Base-by-base conservation (phyloP, 2,888 invertebrate species). In the Syrphus vitripennis region DNA sequence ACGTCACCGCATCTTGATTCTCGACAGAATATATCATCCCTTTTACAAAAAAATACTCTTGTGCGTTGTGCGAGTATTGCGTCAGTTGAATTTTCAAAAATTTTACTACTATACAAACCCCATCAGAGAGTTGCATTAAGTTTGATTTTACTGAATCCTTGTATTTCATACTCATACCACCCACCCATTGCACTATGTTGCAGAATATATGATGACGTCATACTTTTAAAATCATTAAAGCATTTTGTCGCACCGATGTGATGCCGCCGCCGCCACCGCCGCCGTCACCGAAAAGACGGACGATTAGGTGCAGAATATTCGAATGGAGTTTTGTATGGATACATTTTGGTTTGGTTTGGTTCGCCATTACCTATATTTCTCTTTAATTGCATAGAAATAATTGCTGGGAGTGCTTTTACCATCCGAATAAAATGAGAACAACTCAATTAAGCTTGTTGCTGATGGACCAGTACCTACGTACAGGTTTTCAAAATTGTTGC, bases 401-500 rank as follows among this genome's bases (percentile, higher is more conserved):
- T 21, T 21, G 40, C 42, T 53, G 74, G 61, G 21, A 74, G 53
- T 79, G 63, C 71, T 45, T n/a, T 57, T 12, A 61, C 37, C 37
- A 50, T 75, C 31, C 59, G 67, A 72, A 81, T 72, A 69, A 72
- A 72, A 71, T 81, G 76, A 76, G 80, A 55, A 59, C 24, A 71
- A 67, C 61, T 84, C 76, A 76, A 71, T 70, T 76, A 34, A 67
- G 84, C 80, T 84, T 84, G 80, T 81, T 84, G 80, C 80, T 84
- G 83, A 29, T 42, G 6, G 12, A 19, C 10, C 5, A 7, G 1
- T 19, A 45, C 10, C 19, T 45, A 45, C 3, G 6, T 31, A 29
- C 63, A 67, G 57, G 67, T 76, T 76, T 71, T 19, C 71, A 65
- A n/a, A n/a, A 67, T 55, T 48, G 50, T 24, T 70, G 70, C 45